Conservation (phyloP, 2,888 invertebrate species). For the Hirtodrosophila histrioides region DNA sequence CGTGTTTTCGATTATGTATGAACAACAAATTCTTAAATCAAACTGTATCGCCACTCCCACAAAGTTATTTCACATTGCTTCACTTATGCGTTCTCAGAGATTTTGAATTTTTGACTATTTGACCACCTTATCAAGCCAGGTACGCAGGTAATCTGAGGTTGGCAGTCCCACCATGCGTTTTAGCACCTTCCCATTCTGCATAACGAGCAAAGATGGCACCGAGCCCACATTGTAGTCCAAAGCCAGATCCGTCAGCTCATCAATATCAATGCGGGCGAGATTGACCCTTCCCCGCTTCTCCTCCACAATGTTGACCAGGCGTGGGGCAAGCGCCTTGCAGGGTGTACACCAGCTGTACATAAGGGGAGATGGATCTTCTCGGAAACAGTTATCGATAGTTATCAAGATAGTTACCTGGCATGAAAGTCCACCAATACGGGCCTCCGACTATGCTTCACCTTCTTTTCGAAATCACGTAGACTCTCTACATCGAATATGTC, state of each 20-base stretch:
- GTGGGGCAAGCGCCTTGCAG: constrained; percentile 94
- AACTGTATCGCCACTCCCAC: too few relatives aligned
- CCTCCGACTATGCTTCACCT: constrained; percentile 92
- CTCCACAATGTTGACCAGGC: constrained; percentile 92
- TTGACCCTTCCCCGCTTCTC: constrained; percentile 92
- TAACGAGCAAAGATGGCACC: constrained; percentile 94
- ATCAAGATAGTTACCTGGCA: constrained; percentile 90
- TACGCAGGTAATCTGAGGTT: constrained; percentile 93
- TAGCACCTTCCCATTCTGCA: constrained; percentile 93
- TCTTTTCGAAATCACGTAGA: constrained; percentile 93
- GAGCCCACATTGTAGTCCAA: constrained; percentile 93
- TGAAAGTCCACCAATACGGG: constrained; percentile 97
- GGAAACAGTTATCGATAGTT: neutral
- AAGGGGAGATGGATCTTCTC: neutral
- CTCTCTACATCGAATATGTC: constrained; percentile 95
- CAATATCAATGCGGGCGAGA: constrained; percentile 97
- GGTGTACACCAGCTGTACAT: constrained; percentile 96
- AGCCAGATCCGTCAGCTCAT: constrained; percentile 94
- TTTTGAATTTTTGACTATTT: constrained; percentile 11
- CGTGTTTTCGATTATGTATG: constrained; percentile 42
- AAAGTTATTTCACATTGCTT: too few relatives aligned
- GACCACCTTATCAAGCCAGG: constrained; percentile 88
- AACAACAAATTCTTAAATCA: too few relatives aligned
- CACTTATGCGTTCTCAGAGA: too few relatives aligned
- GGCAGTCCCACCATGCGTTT: constrained; percentile 94